A percentile compares a stretch with the other conserved stretches of the same genome.
phyloP scores from a whole-genome alignment of 2,888 invertebrate species.

The Dynastes maya region DNA sequence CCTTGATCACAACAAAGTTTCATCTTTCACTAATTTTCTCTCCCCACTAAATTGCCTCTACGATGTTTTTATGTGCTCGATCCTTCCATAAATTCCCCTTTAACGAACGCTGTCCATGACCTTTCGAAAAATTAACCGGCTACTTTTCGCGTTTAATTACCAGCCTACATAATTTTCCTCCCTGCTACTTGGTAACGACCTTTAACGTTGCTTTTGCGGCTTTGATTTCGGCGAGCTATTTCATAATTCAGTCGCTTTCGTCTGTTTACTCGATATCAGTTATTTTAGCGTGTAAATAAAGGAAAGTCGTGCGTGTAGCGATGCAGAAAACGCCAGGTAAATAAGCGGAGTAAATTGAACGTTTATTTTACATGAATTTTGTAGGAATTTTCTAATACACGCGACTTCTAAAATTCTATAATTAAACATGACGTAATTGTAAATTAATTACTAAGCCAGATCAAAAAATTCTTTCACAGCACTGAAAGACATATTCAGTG shows the following conservation, averaged over 20 bases:
- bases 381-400: too few species aligned
- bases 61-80: background rate
- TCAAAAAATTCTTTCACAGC: too few species aligned
- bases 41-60: too few species aligned
- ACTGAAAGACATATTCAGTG: too few species aligned
- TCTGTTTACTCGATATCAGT: constrained; percentile 18
- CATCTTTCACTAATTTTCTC: too few species aligned
- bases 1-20: too few species aligned
- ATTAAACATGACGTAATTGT: too few species aligned
- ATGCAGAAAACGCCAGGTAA: constrained; percentile 28
- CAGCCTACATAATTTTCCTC: background rate
- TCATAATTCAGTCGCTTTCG: constrained; percentile 19
- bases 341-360: constrained; percentile 22
- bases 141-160: constrained; percentile 18
- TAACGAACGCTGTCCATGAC: background rate
- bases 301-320: background rate
- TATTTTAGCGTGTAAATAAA: background rate
- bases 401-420: too few species aligned
- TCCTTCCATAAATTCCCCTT: background rate
- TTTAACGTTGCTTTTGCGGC: background rate
- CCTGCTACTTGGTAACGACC: background rate
- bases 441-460: too few species aligned
- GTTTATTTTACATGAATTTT: constrained; percentile 30
- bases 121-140: background rate
- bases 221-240: constrained; percentile 7